phyloP scores from a whole-genome alignment of 2,888 invertebrate species.

The Augiades crinisus region DNA sequence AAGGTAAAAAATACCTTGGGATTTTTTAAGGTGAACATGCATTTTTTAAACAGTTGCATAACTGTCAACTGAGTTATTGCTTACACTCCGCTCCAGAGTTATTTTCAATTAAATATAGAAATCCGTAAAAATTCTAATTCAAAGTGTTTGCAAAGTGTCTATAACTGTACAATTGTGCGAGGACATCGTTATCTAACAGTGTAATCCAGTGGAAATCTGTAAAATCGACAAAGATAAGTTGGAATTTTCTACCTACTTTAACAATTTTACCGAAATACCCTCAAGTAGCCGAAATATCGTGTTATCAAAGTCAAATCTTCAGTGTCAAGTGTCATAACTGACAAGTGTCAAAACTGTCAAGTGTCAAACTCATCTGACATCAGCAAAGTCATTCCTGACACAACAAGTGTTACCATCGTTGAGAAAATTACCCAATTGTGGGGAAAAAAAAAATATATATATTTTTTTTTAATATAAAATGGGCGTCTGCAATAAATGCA shows the following conservation, averaged over 20 bases:
- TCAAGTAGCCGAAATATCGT: neutral
- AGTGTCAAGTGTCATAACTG: neutral
- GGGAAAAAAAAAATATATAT: neutral
- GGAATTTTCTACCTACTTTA: constrained; percentile 3
- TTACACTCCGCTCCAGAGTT: neutral
- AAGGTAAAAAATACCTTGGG: too few species aligned
- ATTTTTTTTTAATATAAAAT: neutral
- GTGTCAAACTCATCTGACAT: neutral
- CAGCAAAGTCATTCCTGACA: neutral
- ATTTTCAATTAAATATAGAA: neutral
- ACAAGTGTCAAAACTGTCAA: neutral
- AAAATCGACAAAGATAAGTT: neutral
- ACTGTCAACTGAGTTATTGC: too few species aligned
- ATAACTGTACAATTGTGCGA: neutral
- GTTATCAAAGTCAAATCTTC: neutral
- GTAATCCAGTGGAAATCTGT: neutral
- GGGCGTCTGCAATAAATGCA: neutral
- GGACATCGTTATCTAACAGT: neutral
- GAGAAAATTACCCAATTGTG: neutral
- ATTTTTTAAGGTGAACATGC: too few species aligned
- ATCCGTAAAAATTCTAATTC: neutral
- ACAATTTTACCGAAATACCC: neutral
- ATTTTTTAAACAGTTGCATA: too few species aligned
- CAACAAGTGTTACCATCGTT: neutral
- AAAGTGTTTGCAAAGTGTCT: neutral